Evolutionary conservation across 2,113 vertebrate species (phyloP).

Genomic region (Rhea americana): DNA sequence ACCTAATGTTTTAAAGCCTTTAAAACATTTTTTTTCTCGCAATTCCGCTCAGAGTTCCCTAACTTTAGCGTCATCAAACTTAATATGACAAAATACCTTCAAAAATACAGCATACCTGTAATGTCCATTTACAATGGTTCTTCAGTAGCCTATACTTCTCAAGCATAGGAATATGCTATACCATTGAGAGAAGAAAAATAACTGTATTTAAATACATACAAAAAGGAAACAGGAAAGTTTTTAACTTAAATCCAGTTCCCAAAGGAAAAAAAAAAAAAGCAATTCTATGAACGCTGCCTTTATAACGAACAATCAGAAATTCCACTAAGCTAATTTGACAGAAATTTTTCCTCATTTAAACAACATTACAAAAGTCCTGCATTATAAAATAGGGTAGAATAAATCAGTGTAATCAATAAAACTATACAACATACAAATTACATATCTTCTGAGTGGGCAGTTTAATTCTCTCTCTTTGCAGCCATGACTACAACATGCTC

Average conservation of each 20-base stretch:
- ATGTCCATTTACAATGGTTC: constrained; percentile 98
- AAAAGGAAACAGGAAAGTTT: constrained; percentile 95
- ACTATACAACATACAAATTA: constrained; percentile 99
- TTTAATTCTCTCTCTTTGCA: constrained; percentile 83
- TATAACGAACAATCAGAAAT: constrained; percentile 96
- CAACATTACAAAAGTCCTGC: constrained; percentile 99
- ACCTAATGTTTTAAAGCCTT: constrained; percentile 88
- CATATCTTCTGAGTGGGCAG: constrained; percentile 88
- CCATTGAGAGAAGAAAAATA: constrained; percentile 89
- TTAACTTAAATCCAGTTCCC: constrained; percentile 96
- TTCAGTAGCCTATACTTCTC: constrained; percentile 90
- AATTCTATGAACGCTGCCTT: constrained; percentile 93
- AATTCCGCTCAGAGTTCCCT: constrained; percentile 88
- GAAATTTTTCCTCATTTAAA: constrained; percentile 94
- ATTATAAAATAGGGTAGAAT: constrained; percentile 99
- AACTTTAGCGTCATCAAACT: constrained; percentile 93
- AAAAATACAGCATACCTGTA: constrained; percentile 97
- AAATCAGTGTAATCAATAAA: constrained; percentile 99
- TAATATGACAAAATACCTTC: constrained; percentile 93
- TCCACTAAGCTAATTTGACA: constrained; percentile 96
- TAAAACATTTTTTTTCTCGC: constrained; percentile 86
- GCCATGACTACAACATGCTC: constrained; percentile 89
- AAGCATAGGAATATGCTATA: constrained; percentile 94
- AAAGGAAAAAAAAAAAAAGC: constrained; percentile 82
- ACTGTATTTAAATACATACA: constrained; percentile 97